These are phyloP conservation scores for Cassiopea andromeda DNA, from an alignment of 30 jellyfish, hydroid and myxozoan species.

Conservation along the genomic window DNA sequence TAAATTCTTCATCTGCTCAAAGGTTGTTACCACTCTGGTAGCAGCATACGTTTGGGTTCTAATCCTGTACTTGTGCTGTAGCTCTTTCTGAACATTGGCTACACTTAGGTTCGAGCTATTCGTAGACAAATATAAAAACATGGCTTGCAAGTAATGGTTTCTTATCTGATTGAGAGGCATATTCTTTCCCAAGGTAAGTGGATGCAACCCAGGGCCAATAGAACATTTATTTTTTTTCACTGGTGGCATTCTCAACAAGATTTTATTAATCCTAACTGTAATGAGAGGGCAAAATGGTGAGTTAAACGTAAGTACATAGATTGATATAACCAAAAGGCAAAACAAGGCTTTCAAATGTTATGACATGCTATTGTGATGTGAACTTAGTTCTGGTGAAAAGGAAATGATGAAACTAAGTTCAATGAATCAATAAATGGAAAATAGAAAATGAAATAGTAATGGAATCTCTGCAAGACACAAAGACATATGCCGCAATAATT, in stretches of 20 bases:
- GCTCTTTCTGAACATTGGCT: slow-evolving; percentile 4
- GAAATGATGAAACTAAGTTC: not conserved
- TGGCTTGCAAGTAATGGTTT: slow-evolving; percentile 8
- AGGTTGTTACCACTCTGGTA: too few species aligned
- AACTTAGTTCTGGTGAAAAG: not conserved
- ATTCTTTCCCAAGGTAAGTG: slow-evolving; percentile 19
- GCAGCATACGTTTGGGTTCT: not conserved
- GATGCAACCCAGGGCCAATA: slow-evolving; percentile 10
- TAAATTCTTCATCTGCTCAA: too few species aligned
- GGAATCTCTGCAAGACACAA: not conserved
- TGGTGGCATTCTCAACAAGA: slow-evolving; percentile 25
- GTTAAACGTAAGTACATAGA: not conserved
- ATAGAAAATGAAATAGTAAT: not conserved
- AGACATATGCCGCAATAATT: too few species aligned
- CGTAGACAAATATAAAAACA: slow-evolving; percentile 5
- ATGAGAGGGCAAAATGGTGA: not conserved
- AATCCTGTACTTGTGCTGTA: not conserved
- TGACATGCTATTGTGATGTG: not conserved
- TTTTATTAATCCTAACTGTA: not conserved
- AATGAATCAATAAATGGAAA: not conserved
- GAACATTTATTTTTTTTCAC: not conserved
- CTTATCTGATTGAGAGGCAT: slow-evolving; percentile 1
- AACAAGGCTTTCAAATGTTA: not conserved
- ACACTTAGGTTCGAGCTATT: slow-evolving; percentile 3
- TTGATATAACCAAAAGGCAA: not conserved